phyloP scores from a whole-genome alignment of 2,888 invertebrate species.

The Bellardia bayeri region DNA sequence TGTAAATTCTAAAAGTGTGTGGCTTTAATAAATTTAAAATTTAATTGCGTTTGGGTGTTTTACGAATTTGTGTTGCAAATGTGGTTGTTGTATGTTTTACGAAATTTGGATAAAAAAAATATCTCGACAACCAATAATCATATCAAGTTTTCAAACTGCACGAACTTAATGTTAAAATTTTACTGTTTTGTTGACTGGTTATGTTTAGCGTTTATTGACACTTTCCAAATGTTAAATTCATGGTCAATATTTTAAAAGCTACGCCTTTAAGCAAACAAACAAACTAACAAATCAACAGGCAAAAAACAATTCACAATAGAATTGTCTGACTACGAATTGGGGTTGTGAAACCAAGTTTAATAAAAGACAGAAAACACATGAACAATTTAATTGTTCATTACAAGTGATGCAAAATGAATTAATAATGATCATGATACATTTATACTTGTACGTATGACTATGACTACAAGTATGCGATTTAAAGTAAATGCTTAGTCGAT shows the following conservation, averaged over 20 bases:
- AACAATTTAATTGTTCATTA: constrained; percentile 71
- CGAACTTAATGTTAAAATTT: constrained; percentile 64
- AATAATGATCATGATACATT: constrained; percentile 56
- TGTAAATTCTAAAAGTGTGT: constrained; percentile 39
- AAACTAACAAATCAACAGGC: not conserved
- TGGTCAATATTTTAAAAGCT: constrained; percentile 64
- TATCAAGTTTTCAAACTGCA: constrained; percentile 61
- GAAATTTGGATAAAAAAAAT: constrained; percentile 28
- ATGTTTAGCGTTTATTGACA: constrained; percentile 72
- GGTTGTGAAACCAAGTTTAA: not conserved
- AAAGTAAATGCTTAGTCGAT: constrained; percentile 29
- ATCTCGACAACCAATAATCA: constrained; percentile 41
- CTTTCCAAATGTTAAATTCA: constrained; percentile 70
- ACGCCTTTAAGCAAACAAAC: constrained; percentile 47
- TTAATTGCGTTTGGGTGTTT: constrained; percentile 61
- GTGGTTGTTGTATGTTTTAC: constrained; percentile 8
- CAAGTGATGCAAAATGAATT: constrained; percentile 69
- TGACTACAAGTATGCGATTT: constrained; percentile 10
- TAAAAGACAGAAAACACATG: constrained; percentile 29
- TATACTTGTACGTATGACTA: not conserved
- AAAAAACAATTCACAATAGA: constrained; percentile 55
- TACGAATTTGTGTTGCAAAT: constrained; percentile 6
- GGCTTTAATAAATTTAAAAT: constrained; percentile 50
- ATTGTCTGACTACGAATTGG: constrained; percentile 35
- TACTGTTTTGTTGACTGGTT: constrained; percentile 49